phyloP scores from a whole-genome alignment of 2,113 vertebrate genomes.

The Candoia aspera region DNA sequence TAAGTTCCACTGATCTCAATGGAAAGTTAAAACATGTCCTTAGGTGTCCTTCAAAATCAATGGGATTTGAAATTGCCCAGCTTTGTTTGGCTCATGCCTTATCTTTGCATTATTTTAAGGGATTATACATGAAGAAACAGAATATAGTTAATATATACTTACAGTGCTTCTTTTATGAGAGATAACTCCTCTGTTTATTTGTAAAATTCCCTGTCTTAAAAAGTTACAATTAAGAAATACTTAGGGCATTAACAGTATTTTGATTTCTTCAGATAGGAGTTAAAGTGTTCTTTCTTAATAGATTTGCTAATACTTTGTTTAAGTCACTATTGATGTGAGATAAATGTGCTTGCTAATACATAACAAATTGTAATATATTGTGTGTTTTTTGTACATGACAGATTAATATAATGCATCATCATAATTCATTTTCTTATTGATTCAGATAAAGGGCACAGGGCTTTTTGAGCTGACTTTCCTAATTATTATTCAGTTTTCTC shows the following conservation, averaged over 20 bases:
- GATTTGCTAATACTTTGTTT: not conserved
- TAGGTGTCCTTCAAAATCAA: slow-evolving; percentile 1
- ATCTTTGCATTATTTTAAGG: not conserved
- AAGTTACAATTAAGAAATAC: not conserved
- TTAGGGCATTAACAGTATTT: not conserved
- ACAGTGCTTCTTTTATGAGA: not conserved
- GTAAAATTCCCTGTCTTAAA: not conserved
- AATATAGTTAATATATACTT: not conserved
- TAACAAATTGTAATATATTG: not conserved
- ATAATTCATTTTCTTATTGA: not conserved
- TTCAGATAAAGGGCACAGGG: not conserved
- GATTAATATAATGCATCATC: not conserved
- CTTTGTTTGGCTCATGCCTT: not conserved
- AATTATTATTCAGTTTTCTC: not conserved
- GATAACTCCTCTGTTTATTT: not conserved
- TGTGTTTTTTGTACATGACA: not conserved
- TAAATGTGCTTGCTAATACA: not conserved
- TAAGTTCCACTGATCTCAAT: not conserved
- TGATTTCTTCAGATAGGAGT: not conserved
- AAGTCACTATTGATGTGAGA: not conserved
- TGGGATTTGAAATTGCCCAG: not conserved
- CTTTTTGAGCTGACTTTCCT: not conserved
- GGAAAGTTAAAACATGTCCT: not conserved
- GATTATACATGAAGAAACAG: not conserved
- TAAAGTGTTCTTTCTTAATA: slow-evolving; percentile 2